Evolutionary conservation across 1,140 invertebrate genomes (phyloP).

Genomic region (Calephelis virginiensis): DNA sequence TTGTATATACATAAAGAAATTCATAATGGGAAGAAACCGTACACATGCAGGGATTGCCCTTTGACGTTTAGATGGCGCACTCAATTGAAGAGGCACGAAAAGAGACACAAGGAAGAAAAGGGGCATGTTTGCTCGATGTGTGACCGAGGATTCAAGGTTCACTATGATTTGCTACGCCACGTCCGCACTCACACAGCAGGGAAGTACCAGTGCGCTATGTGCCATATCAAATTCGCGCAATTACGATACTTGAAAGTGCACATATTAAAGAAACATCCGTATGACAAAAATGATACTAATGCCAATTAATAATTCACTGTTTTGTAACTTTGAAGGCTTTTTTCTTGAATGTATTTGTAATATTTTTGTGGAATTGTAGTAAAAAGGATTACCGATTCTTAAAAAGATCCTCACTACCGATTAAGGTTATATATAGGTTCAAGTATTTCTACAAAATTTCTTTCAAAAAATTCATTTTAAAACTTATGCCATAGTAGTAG

Average conservation of each 20-base stretch:
- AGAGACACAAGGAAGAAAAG: conserved; percentile 6
- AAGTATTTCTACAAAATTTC: no score
- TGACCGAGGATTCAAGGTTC: background rate
- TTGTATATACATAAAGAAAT: conserved; percentile 78
- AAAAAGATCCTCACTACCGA: no score
- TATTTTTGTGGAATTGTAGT: no score
- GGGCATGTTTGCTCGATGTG: conserved; percentile 1
- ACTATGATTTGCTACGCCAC: conserved; percentile 6
- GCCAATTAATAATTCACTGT: background rate
- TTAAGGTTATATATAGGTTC: no score
- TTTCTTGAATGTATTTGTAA: no score
- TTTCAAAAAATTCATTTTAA: no score
- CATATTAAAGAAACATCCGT: background rate
- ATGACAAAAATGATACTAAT: background rate
- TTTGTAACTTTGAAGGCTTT: no score
- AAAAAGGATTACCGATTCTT: no score
- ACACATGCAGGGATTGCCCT: conserved; percentile 50
- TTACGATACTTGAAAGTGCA: conserved; percentile 4
- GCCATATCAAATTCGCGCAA: conserved; percentile 2
- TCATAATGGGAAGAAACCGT: conserved; percentile 74
- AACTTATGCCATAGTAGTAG: no score
- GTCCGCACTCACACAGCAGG: background rate
- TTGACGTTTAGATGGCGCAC: conserved; percentile 13
- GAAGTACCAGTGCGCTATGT: conserved; percentile 4
- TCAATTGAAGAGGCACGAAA: conserved; percentile 7